Evolutionary conservation across 2,888 invertebrate species (phyloP).

Genomic region (Stictocephala bisonia): DNA sequence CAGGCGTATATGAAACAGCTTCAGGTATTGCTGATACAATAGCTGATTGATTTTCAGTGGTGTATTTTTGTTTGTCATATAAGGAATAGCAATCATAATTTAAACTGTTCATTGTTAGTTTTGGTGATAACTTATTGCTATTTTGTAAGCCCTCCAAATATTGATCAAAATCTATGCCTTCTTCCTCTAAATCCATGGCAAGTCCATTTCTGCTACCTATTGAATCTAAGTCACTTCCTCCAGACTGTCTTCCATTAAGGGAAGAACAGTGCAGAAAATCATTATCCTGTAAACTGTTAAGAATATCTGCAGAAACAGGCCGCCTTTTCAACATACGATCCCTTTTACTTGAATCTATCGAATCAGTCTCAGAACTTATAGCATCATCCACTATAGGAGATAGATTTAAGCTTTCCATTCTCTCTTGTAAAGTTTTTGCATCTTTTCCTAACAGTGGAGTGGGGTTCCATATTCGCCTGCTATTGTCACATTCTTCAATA

Average conservation of each 20-base stretch:
- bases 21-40: neutral
- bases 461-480: constrained; percentile 48
- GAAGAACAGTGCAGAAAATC: constrained; percentile 64
- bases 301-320: constrained; percentile 77
- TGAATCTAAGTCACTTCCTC: constrained; percentile 58
- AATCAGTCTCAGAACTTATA: constrained; percentile 58
- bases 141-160: constrained; percentile 75
- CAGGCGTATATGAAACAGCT: constrained; percentile 5
- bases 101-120: constrained; percentile 28
- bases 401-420: constrained; percentile 52
- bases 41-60: neutral
- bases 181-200: constrained; percentile 58
- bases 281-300: constrained; percentile 74
- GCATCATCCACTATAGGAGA: constrained; percentile 51
- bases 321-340: constrained; percentile 74
- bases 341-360: constrained; percentile 66
- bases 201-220: constrained; percentile 58
- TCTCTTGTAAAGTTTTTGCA: constrained; percentile 50
- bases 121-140: constrained; percentile 62
- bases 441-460: constrained; percentile 49
- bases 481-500: constrained; percentile 43
- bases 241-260: constrained; percentile 39
- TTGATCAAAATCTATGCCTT: constrained; percentile 74
- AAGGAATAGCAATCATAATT: constrained; percentile 29
- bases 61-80: constrained; percentile 38